phyloP scores from a whole-genome alignment of 2,888 invertebrate species.

The Apocheima hispidaria region DNA sequence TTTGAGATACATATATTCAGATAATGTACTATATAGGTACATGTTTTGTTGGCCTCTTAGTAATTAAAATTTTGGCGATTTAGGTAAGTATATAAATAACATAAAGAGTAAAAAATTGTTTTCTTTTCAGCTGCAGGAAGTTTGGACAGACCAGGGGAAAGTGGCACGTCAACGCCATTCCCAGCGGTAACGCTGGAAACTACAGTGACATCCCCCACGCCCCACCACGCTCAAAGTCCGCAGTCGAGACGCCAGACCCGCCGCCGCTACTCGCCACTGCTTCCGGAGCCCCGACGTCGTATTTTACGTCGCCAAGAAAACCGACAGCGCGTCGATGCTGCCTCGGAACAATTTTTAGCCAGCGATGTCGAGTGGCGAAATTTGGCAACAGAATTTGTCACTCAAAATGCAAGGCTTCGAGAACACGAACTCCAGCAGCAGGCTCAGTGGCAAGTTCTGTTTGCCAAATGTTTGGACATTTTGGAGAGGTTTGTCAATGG shows the following conservation, averaged over 20 bases:
- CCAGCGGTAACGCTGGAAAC: neutral
- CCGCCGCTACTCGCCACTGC: neutral
- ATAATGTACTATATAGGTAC: too few species aligned
- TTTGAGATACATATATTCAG: too few species aligned
- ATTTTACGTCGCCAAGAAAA: neutral
- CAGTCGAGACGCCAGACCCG: neutral
- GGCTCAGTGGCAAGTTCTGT: neutral
- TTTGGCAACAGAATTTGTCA: neutral
- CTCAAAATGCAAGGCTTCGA: neutral
- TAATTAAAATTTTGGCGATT: too few species aligned
- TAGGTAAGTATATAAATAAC: too few species aligned
- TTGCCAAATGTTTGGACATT: neutral
- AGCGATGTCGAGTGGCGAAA: neutral
- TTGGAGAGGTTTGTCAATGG: too few species aligned
- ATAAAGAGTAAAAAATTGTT: neutral
- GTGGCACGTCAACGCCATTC: neutral
- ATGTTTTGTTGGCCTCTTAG: too few species aligned
- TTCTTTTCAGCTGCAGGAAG: neutral
- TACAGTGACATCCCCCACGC: neutral
- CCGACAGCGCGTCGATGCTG: neutral
- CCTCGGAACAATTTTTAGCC: neutral
- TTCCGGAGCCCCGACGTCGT: neutral
- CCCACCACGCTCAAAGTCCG: neutral
- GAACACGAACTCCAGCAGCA: neutral
- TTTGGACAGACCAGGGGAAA: neutral